Evolutionary conservation across 1,140 invertebrate genomes (phyloP).

Genomic region (Phymastichus coffea): DNA sequence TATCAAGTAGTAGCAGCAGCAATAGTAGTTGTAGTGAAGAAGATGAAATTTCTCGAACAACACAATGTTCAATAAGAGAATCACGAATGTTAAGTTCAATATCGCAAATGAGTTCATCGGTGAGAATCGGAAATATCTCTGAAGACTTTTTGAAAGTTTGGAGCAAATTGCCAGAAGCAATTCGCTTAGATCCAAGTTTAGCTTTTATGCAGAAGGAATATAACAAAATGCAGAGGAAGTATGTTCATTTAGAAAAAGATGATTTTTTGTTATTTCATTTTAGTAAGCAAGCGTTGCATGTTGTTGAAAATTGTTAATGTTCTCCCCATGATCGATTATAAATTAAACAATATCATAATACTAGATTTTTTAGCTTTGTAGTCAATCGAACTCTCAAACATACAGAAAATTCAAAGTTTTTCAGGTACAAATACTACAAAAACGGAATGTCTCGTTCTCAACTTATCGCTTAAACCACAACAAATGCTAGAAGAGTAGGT

Average conservation of each 20-base stretch:
- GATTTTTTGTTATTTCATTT: background rate
- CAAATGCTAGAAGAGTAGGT: no score
- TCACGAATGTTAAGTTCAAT: no score
- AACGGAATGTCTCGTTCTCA: conserved; percentile 1
- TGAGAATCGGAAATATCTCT: conserved; percentile 45
- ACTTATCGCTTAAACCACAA: conserved; percentile 17
- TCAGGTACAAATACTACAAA: conserved; percentile 8
- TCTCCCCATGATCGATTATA: background rate
- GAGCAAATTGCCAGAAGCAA: conserved; percentile 63
- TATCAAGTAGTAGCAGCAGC: no score
- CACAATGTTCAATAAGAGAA: no score
- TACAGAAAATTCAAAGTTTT: no score
- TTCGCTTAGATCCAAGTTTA: conserved; percentile 65
- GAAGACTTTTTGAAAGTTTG: conserved; percentile 65
- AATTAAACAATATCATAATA: background rate
- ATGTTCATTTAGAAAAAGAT: conserved; percentile 9
- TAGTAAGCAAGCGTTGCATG: background rate
- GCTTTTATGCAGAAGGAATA: conserved; percentile 63
- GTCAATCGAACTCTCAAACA: no score
- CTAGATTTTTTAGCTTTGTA: no score
- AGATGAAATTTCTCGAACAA: no score
- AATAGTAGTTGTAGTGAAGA: no score
- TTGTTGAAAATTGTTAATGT: background rate
- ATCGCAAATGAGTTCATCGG: conserved; percentile 32
- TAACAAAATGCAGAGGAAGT: conserved; percentile 55